phyloP scores from a whole-genome alignment of 2,113 vertebrate genomes.

The Stomatorhinus ivindoensis region DNA sequence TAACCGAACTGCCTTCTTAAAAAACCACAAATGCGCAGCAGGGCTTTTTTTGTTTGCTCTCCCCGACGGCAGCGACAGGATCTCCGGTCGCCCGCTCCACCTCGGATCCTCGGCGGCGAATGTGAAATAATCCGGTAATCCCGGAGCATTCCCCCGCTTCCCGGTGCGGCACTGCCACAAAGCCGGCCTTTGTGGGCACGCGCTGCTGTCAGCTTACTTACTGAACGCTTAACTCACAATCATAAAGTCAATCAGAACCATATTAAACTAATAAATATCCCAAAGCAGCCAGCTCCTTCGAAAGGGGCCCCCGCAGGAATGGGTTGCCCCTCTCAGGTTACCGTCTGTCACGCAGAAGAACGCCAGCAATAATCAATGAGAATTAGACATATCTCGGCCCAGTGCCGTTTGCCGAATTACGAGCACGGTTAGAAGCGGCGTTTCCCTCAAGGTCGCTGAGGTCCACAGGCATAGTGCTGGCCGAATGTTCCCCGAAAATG shows the following conservation, averaged over 20 bases:
- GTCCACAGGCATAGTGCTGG: not conserved
- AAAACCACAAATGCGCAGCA: constrained; percentile 53
- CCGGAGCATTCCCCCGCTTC: constrained; percentile 54
- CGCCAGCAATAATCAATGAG: not conserved
- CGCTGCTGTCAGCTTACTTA: not conserved
- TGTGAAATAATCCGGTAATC: constrained; percentile 58
- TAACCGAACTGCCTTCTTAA: constrained; percentile 62
- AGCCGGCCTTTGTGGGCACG: not conserved
- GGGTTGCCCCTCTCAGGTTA: not conserved
- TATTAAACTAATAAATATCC: constrained; percentile 46
- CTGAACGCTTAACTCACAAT: constrained; percentile 39
- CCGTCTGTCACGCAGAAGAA: not conserved
- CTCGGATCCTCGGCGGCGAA: constrained; percentile 21
- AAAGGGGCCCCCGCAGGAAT: not conserved
- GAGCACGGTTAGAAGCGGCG: not conserved
- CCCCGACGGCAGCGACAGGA: constrained; percentile 19
- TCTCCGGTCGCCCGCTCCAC: not conserved
- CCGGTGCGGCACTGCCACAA: constrained; percentile 35
- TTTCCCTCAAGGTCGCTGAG: not conserved
- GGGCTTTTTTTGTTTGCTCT: constrained; percentile 25
- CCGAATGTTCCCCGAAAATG: not conserved
- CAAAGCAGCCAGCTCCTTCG: not conserved
- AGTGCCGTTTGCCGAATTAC: not conserved
- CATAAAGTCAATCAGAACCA: constrained; percentile 52
- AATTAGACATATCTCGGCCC: not conserved